Evolutionary conservation across 2,113 vertebrate genomes (phyloP), one percentile per base, ranked within the genome.

Genomic region (Scolopax mira): DNA sequence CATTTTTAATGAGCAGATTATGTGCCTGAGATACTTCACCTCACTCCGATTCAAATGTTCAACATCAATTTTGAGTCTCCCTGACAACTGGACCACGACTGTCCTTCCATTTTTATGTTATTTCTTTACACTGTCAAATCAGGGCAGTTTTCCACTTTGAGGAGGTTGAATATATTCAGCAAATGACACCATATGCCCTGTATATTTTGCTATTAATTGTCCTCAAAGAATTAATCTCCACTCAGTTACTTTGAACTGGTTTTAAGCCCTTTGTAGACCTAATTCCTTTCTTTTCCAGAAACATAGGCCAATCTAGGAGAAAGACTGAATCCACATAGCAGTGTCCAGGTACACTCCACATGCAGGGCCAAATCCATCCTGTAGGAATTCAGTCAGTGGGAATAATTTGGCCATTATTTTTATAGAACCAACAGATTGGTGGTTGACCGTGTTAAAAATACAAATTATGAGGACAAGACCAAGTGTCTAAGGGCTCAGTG

Each of bases 1-100:
- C 48, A 41, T 79, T 93, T 93, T 87, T 94, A 90, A 97, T 90
- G 77, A 96, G 65, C 19, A 61, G 52, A 87, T 93, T 93, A 79
- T 2, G 79, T 91, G 94, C 65, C 73, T 81, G 39, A 86, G 69
- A 89, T 95, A 86, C 51, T 91, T 88, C 65, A 81, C 51, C 80
- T 96, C 80, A 42, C 69, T 90, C 60, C 1, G 4, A 86, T 92
- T 96, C 84, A 69, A 81, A 69, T 60, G 44, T 83, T 93, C 79
- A 57, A 25, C 39, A 14, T 70, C 90, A 82, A 91, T 88, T 93
- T 88, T 18, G 3, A 85, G 85, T 62, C 33, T 57, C 79, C 88
- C 80, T 93, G 90, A 90, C 90, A 96, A 86, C 35, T 90, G 74
- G 54, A 92, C 81, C 73, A 89, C 85, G 92, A 85, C 64, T 88